A percentile compares a stretch with the other conserved stretches of the same genome.
phyloP scores from a whole-genome alignment of 2,113 vertebrate genomes.

The Cephalopterus ornatus region DNA sequence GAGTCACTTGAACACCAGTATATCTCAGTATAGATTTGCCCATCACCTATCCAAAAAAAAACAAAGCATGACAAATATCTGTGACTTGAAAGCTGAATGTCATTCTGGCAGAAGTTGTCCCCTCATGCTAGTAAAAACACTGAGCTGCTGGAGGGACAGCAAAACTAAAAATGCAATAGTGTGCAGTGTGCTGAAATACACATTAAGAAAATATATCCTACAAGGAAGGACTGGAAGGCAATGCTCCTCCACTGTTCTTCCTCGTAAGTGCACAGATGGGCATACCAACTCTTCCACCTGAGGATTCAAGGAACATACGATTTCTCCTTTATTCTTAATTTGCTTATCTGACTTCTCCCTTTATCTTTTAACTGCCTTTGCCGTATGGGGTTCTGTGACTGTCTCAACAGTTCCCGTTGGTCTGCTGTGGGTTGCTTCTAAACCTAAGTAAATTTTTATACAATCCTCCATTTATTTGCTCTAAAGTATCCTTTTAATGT shows the following conservation, averaged over 20 bases:
- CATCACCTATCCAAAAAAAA: background rate
- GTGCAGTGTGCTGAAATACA: background rate
- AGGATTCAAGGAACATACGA: background rate
- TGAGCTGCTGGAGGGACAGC: background rate
- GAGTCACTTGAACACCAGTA: background rate
- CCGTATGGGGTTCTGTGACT: background rate
- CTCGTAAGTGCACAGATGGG: accelerated
- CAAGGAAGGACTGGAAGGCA: background rate
- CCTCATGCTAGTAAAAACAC: background rate
- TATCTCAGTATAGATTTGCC: background rate
- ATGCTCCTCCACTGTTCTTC: background rate
- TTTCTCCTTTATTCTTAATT: background rate
- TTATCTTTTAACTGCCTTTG: background rate
- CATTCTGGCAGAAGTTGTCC: background rate
- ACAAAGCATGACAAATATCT: background rate
- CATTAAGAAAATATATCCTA: background rate
- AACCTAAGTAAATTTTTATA: background rate
- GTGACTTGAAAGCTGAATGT: background rate
- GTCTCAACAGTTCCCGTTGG: background rate
- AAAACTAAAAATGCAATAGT: background rate
- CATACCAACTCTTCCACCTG: background rate
- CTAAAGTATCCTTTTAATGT: background rate
- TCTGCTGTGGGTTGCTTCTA: background rate
- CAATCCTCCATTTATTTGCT: background rate
- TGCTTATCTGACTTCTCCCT: background rate